Base-by-base conservation (phyloP, 2,113 vertebrate genomes). In the Rhea pennata region DNA sequence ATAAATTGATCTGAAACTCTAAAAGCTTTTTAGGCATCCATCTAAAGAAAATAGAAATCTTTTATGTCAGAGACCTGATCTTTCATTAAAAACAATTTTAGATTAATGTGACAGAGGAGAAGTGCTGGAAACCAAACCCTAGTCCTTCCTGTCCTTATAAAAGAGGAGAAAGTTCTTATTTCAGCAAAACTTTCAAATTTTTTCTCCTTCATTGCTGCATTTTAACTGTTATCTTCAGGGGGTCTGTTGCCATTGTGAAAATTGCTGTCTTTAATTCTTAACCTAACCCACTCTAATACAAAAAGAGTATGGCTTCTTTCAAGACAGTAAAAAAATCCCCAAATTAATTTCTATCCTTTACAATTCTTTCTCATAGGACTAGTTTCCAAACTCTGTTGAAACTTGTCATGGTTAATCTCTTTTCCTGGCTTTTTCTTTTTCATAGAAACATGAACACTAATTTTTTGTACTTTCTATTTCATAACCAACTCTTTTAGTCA, bases 51-150 rank as follows among this genome's bases (percentile, higher is more conserved):
- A 93, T 90, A 96, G 88, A 97, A 98, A 96, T 93, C 84, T 88
- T 78, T 93, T 94, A 92, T 87, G 42, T 97, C 94, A 94, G 81
- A 88, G 39, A 40, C 76, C 87, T 88, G 48, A 48, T 91, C 84
- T 96, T 98, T 94, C 64, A 97, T 96, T 98, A 97, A 96, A 98
- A 98, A 96, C 29, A 97, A 92, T 27, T 97, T 97, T 90, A 91
- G 82, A 96, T 92, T 97, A 93, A 94, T 10, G 6, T 89, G 85
- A 95, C 62, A 95, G 86, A 93, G 59, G 24, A 93, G 72, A 95
- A 96, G 46, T 91, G 16, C 65, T 58, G 27, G 59, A 91, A 96
- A 96, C 16, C 33, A 72, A 97, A 95, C 87, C 84, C 51, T 82
- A 96, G 84, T 24, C 79, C 42, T 89, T 73, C 78, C 66, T 92